Conservation (phyloP, 2,797 vertebrate species). For the Heliangelus exortis region DNA sequence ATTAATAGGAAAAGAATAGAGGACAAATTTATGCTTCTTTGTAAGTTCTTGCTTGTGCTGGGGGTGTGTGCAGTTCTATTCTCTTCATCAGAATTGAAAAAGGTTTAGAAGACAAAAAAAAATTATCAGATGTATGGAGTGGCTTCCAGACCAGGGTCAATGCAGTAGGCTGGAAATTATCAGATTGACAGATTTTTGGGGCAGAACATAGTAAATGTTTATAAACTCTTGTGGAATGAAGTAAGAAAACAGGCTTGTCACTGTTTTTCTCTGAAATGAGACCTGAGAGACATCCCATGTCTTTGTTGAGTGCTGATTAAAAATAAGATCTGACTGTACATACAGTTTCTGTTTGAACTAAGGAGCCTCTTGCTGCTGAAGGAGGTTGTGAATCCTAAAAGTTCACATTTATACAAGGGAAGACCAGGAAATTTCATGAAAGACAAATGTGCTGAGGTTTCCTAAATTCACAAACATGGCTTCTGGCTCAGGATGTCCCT, state of each 20-base stretch:
- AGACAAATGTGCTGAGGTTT: not conserved
- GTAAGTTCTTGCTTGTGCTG: not conserved
- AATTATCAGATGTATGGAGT: not conserved
- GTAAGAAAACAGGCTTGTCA: not conserved
- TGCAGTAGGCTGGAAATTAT: not conserved
- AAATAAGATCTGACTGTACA: not conserved
- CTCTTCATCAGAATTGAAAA: not conserved
- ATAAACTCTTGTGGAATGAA: not conserved
- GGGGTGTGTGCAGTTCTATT: not conserved
- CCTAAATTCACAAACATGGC: not conserved
- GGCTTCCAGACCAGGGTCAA: not conserved
- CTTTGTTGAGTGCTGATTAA: rapidly evolving
- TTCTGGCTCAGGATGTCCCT: not conserved
- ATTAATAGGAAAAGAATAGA: not conserved
- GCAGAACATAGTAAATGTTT: not conserved
- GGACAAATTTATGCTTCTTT: not conserved
- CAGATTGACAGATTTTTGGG: not conserved
- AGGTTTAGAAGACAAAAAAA: not conserved
- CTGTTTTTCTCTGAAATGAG: not conserved
- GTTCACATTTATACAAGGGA: not conserved
- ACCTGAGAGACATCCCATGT: not conserved
- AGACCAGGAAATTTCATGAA: not conserved
- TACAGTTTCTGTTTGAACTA: not conserved
- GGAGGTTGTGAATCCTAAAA: not conserved
- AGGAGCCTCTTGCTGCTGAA: not conserved